phyloP scores from a whole-genome alignment of 2,888 invertebrate genomes.

The Carpatolechia fugitivella region DNA sequence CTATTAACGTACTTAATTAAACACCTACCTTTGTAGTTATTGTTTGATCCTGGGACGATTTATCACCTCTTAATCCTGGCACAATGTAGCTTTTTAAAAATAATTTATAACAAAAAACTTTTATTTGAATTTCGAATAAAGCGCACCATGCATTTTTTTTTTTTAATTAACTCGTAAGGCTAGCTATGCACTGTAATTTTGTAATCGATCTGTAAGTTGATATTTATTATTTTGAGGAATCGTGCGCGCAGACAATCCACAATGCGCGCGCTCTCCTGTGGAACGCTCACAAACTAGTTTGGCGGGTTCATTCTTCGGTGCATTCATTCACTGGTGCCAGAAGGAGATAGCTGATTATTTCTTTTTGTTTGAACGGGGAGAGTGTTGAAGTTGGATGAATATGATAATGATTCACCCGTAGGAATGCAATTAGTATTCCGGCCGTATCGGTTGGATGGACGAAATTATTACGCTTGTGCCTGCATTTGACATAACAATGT shows the following conservation, averaged over 20 bases:
- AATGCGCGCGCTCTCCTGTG: constrained; percentile 28
- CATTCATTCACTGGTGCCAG: constrained; percentile 20
- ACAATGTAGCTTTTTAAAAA: not conserved
- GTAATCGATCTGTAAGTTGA: not conserved
- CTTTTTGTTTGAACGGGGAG: constrained; percentile 18
- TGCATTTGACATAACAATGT: constrained; percentile 1
- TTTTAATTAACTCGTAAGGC: not conserved
- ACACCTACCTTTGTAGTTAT: not conserved
- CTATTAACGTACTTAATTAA: not conserved
- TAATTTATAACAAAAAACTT: not conserved
- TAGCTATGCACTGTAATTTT: not conserved
- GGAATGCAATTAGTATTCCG: constrained; percentile 22
- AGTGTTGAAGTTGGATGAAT: constrained; percentile 18
- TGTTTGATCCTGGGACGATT: too few species aligned
- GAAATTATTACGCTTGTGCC: not conserved
- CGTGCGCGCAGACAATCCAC: constrained; percentile 5
- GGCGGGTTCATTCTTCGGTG: constrained; percentile 21
- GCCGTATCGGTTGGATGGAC: not conserved
- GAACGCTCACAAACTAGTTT: constrained; percentile 36
- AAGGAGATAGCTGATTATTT: constrained; percentile 15
- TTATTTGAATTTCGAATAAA: not conserved
- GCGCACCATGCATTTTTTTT: not conserved
- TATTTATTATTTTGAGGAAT: constrained; percentile 2
- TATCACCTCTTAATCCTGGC: too few species aligned
- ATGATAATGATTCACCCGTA: constrained; percentile 27